Percentiles rank a stretch among this genome's conserved stretches.
Evolutionary conservation across 2,113 vertebrate genomes (phyloP).

Genomic region (Rhegmatorhina hoffmannsi): DNA sequence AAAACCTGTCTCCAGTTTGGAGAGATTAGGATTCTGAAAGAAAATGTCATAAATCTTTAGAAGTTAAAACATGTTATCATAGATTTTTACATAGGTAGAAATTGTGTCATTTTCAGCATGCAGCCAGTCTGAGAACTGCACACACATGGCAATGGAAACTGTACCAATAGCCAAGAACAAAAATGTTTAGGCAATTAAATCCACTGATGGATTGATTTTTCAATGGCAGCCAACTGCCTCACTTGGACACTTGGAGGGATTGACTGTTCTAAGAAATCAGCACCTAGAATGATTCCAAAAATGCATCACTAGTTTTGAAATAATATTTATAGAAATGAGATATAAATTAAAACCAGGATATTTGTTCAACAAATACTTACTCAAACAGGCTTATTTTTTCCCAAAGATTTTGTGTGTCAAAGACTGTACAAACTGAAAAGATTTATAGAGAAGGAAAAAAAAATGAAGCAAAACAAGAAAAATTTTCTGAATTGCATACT

Average conservation of each 20-base stretch:
- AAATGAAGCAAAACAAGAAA: accelerated
- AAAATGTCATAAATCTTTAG: neutral
- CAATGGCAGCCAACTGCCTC: neutral
- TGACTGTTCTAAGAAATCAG: neutral
- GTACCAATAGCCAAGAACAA: neutral
- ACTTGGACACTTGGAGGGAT: neutral
- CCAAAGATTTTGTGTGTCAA: neutral
- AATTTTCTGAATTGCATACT: neutral
- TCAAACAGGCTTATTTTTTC: neutral
- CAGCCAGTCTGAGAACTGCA: neutral
- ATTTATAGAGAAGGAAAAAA: neutral
- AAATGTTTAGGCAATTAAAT: neutral
- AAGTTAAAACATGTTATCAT: neutral
- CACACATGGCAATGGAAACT: neutral
- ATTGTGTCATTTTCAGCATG: neutral
- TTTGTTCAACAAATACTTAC: neutral
- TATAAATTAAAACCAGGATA: neutral
- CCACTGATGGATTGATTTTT: neutral
- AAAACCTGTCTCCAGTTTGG: neutral
- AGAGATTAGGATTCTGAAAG: neutral
- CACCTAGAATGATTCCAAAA: neutral
- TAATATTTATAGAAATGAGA: neutral
- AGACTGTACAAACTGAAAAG: neutral
- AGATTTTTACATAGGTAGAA: neutral
- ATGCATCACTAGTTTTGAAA: neutral